A percentile compares a stretch with the other conserved stretches of the same genome.
phyloP scores from a whole-genome alignment of 64 coral and sea anemone species.

The Trachythela sp. region DNA sequence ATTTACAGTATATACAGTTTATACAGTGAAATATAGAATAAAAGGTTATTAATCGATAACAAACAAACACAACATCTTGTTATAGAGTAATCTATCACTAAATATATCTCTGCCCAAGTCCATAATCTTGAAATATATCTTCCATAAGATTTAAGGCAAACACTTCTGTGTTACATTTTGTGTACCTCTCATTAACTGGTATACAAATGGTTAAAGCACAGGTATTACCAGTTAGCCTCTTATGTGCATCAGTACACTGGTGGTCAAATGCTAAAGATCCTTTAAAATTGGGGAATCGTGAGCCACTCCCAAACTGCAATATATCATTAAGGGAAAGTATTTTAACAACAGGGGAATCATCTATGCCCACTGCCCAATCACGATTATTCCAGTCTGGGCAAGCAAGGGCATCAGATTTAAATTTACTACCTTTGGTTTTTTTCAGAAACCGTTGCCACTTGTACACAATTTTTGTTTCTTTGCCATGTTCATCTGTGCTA shows the following conservation, averaged over 20 bases:
- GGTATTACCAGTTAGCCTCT: slow-evolving; percentile 49
- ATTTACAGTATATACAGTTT: too few relatives aligned
- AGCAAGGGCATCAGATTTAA: not conserved
- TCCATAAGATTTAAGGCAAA: slow-evolving; percentile 47
- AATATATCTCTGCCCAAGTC: slow-evolving; percentile 25
- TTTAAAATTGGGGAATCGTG: slow-evolving; percentile 39
- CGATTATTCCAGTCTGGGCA: not conserved
- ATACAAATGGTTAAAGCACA: slow-evolving; percentile 52
- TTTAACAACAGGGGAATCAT: not conserved
- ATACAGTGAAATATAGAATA: not conserved
- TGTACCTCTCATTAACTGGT: slow-evolving; percentile 54
- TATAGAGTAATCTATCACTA: not conserved
- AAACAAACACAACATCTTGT: not conserved
- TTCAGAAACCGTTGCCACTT: slow-evolving; percentile 37
- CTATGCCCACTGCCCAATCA: not conserved
- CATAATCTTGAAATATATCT: slow-evolving; percentile 40
- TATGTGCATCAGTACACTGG: not conserved
- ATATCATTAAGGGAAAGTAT: slow-evolving; percentile 39
- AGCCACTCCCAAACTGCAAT: slow-evolving; percentile 57
- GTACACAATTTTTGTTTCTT: slow-evolving; percentile 23
- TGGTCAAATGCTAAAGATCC: slow-evolving; percentile 53
- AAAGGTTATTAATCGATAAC: not conserved
- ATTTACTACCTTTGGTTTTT: not conserved
- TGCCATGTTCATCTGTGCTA: not conserved
- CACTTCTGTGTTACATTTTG: not conserved